Conservation (phyloP, 2,113 vertebrate genomes). For the Solea solea region DNA sequence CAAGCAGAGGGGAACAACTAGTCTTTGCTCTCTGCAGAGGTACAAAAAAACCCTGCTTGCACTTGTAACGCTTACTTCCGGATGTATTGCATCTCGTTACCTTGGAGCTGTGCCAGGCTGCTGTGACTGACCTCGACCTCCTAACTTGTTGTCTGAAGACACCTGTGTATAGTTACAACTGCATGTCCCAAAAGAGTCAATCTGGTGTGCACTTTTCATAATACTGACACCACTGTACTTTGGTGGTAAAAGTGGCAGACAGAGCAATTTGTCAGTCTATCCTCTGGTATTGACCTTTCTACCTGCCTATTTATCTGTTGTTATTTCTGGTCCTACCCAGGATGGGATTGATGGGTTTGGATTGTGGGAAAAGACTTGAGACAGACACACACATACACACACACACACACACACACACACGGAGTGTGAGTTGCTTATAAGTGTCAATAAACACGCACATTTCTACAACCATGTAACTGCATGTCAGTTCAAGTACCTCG, state of each 20-base stretch:
- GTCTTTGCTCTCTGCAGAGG: too few relatives aligned
- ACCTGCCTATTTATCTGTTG: slow-evolving; percentile 41
- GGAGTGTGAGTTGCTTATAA: slow-evolving; percentile 18
- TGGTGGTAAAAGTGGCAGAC: slow-evolving; percentile 22
- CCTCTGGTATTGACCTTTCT: slow-evolving; percentile 31
- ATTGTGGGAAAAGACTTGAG: slow-evolving; percentile 26
- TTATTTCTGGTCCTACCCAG: not conserved
- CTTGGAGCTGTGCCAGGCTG: not conserved
- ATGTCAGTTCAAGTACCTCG: slow-evolving; percentile 49
- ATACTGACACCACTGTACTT: slow-evolving; percentile 2
- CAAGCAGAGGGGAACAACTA: too few relatives aligned
- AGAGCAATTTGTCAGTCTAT: slow-evolving; percentile 36
- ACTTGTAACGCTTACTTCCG: too few relatives aligned
- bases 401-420: not conserved
- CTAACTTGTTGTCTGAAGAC: not conserved
- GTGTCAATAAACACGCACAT: slow-evolving; percentile 53
- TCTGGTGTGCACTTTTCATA: not conserved
- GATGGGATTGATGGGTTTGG: slow-evolving; percentile 35
- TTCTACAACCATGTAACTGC: slow-evolving; percentile 48
- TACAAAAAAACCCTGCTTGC: too few relatives aligned
- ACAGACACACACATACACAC: not conserved
- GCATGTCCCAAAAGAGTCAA: not conserved
- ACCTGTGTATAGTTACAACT: not conserved
- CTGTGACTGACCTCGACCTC: not conserved
- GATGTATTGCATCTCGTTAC: not conserved